Conservation (phyloP, 2,888 invertebrate species). For the Embidobia sp. region DNA sequence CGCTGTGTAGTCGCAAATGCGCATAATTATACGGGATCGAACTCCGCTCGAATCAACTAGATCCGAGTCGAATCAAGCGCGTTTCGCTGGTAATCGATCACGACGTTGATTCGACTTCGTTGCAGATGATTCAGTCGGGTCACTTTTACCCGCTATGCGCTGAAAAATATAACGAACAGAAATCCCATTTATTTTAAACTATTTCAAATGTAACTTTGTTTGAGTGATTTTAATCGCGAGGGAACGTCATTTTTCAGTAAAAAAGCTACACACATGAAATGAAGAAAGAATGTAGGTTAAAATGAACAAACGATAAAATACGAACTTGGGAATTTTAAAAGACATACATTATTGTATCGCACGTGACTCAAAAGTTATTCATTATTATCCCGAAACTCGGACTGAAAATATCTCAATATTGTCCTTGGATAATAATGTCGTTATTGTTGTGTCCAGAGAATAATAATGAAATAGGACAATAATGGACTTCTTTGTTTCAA, state of each 20-base stretch:
- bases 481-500: no score
- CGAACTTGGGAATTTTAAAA: slow-evolving; percentile 22
- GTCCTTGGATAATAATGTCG: no score
- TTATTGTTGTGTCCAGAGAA: no score
- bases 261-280: slow-evolving; percentile 45
- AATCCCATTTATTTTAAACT: slow-evolving; percentile 28
- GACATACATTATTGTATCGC: slow-evolving; percentile 6
- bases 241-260: slow-evolving; percentile 32
- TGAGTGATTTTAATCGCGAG: slow-evolving; percentile 45
- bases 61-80: slow-evolving; percentile 9
- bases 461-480: no score
- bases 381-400: no score
- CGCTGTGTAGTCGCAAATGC: no score
- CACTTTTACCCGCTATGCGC: neutral
- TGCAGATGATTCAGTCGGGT: slow-evolving; percentile 6
- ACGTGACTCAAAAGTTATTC: no score
- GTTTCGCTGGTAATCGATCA: slow-evolving; percentile 4
- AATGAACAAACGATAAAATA: slow-evolving; percentile 36
- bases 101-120: slow-evolving; percentile 8
- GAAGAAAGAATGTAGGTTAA: slow-evolving; percentile 54
- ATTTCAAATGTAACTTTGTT: slow-evolving; percentile 38
- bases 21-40: slow-evolving; percentile 15
- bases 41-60: neutral
- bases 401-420: no score
- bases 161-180: slow-evolving; percentile 8